phyloP scores from a whole-genome alignment of 1,140 invertebrate species.

The Calephelis virginiensis region DNA sequence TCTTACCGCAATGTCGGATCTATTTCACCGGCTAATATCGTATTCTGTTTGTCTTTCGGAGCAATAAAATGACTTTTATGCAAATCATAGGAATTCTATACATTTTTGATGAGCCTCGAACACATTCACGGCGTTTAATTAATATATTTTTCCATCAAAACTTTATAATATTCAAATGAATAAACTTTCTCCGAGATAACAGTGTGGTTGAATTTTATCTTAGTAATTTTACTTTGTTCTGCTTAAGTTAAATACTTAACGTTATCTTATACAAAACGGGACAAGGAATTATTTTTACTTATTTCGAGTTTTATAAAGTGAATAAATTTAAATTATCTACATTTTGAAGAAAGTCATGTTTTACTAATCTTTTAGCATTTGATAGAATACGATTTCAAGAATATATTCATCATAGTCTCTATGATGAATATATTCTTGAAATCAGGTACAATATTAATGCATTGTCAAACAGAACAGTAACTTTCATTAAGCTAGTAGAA shows the following conservation, averaged over 20 bases:
- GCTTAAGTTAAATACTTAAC: conserved; percentile 1
- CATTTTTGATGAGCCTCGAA: conserved; percentile 77
- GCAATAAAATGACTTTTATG: conserved; percentile 78
- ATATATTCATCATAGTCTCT: too few species aligned
- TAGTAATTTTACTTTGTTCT: conserved; percentile 9
- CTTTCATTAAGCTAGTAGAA: too few species aligned
- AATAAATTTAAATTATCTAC: neutral
- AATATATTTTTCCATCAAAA: conserved; percentile 74
- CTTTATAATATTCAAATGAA: conserved; percentile 49
- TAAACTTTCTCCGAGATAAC: conserved; percentile 19
- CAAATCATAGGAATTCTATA: conserved; percentile 78
- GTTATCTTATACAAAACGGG: neutral
- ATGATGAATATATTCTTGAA: too few species aligned
- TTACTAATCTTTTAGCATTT: too few species aligned
- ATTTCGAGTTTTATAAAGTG: neutral
- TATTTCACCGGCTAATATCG: conserved; percentile 72
- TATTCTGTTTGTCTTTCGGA: conserved; percentile 76
- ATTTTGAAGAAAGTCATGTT: neutral
- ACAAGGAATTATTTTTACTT: neutral
- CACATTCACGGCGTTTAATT: conserved; percentile 80
- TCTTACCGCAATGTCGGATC: conserved; percentile 49
- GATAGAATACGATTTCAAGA: too few species aligned
- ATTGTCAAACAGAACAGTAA: too few species aligned
- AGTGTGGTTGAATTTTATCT: conserved; percentile 17
- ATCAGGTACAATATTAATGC: too few species aligned